These are phyloP conservation scores for Abramis brama DNA, from an alignment of 2,113 vertebrate species.

Conservation along the genomic window DNA sequence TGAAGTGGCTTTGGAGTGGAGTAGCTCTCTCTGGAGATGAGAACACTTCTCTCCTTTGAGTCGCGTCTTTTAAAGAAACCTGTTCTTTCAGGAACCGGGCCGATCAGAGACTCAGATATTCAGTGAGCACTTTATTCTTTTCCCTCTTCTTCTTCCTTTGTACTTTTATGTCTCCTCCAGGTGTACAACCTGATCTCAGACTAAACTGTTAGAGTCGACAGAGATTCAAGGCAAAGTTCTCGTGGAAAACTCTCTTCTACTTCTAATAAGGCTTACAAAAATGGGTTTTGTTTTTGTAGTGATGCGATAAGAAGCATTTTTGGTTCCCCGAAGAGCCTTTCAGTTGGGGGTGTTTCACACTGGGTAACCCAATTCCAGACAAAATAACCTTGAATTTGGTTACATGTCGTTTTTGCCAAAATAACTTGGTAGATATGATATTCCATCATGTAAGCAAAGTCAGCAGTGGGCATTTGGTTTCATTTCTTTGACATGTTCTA, in stretches of 20 bases:
- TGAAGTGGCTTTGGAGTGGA: background rate
- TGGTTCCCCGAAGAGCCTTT: no score
- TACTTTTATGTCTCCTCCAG: background rate
- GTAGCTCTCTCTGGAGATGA: conserved; percentile 4
- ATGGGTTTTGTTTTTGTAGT: no score
- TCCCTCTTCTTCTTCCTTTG: background rate
- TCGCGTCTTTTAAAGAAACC: background rate
- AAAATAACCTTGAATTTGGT: no score
- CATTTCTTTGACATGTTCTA: no score
- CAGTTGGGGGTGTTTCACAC: no score
- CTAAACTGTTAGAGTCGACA: background rate
- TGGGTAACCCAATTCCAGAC: no score
- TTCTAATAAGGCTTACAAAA: no score
- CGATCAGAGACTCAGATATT: conserved; percentile 24
- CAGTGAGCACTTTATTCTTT: background rate
- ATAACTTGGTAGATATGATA: no score
- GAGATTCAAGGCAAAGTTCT: background rate
- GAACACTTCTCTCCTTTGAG: background rate
- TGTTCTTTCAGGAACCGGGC: conserved; percentile 10
- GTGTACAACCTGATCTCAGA: background rate
- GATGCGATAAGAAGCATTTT: no score
- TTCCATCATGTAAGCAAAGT: no score
- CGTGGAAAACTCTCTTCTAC: background rate
- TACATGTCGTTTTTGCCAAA: no score
- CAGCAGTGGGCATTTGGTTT: no score